Base-by-base conservation (phyloP, 1,140 invertebrate genomes). In the Papilio glaucus region DNA sequence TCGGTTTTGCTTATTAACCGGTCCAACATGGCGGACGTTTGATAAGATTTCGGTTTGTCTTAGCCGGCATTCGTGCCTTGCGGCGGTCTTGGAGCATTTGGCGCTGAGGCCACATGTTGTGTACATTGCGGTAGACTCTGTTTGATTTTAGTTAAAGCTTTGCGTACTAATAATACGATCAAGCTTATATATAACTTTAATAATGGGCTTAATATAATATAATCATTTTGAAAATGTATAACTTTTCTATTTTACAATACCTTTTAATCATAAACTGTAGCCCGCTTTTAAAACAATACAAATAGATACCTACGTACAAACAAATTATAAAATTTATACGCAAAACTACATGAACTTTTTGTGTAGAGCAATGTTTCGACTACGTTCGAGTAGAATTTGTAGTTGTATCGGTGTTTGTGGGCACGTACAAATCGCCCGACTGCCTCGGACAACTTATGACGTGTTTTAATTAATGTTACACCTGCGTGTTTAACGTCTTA, bases 21-120 rank as follows among this genome's bases (percentile, higher is more conserved):
- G 80, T 83, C 86, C 84, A 90, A 88, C 83, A 90, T 88, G 85
- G 90, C 85, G 80, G 82, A 77, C 82, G 84, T 78, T 89, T 90
- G 89, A 90, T 92, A 91, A 92, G 88, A 91, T 91, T 91, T 88
- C 76, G 87, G 89, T 88, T 90, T 90, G 90, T 90, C 89, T 92
- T 91, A 86, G 77, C 78, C 75, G 78, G 86, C 80, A 87, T 90
- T 86, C 90, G 90, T 91, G 90, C 89, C 89, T 88, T 71, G 79
- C 76, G 87, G 87, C 89, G 82, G 78, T 78, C 81, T 86, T 78
- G 75, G 81, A 86, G 90, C 83, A 92, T 92, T 92, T 88, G 78
- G 78, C 83, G 85, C 81, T 88, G 74, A 87, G 85, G 77, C 86
- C 76, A 86, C 81, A 85, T 69, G 72, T 70, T 49, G 33, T 62